Base-by-base conservation (phyloP, 2,113 vertebrate genomes). In the Cygnus atratus region DNA sequence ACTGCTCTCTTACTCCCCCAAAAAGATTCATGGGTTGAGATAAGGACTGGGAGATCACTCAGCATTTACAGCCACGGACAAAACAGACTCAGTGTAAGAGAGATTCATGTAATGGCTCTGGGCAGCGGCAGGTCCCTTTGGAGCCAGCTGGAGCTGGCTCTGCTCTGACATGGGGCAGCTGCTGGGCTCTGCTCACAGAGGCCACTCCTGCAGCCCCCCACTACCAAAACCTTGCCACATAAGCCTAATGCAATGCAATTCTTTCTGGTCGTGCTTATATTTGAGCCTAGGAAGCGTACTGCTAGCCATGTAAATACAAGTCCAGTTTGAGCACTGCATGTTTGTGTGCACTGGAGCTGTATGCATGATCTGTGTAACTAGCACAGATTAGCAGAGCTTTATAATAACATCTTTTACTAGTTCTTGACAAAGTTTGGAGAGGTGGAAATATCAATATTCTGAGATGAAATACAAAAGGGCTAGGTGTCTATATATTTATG, bases 261-360 rank as follows among this genome's bases (percentile, higher is more conserved):
- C 20, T 1, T 44, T 33, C 0, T 12, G 41, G 18, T 3, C 35
- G 55, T 84, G n/a, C 22, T 54, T 61, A 1, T 25, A 1, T 39
- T n/a, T 88, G 48, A 76, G 54, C 48, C 44, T 35, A 52, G 25
- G 31, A 24, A 37, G 31, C 6, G 12, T 71, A 2, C 22, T 84
- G 24, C 43, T 28, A 13, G 61, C 58, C 8, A 0, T 14, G 14
- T 58, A 35, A 84, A 77, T 13, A 24, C 31, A 14, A 22, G 10
- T 43, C 67, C 33, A 5, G 14, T 48, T 35, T 65, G 71, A 87
- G 43, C 1, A 1, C 9, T 3, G 9, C 22, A 31, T 46, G 5
- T 58, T 37, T 55, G n/a, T 33, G 4, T 44, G 16, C n/a, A 37
- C 14, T n/a, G 13, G 33, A 28, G 26, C 22, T 2, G 1, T 6